Percentiles rank a stretch among this genome's conserved stretches.
These are phyloP conservation scores for Lepisosteus osseus DNA, from an alignment of 2,113 vertebrate genomes.

Conservation along the genomic window DNA sequence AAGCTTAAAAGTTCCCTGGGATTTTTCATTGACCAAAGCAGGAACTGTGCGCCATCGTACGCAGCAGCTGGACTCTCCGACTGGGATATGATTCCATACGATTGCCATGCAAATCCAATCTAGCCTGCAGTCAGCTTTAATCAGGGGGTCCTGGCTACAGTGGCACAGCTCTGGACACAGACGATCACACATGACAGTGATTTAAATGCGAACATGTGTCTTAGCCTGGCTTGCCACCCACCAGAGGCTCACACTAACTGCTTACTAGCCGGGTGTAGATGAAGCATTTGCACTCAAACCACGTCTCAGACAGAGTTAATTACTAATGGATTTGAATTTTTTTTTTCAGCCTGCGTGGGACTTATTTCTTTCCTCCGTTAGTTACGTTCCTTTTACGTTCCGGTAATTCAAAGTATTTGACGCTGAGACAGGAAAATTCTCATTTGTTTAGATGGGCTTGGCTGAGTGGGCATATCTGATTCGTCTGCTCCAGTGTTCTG, in stretches of 20 bases:
- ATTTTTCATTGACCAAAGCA: too few species aligned
- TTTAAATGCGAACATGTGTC: constrained; percentile 3
- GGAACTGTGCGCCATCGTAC: too few species aligned
- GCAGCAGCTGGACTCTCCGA: constrained; percentile 8
- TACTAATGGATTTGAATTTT: neutral
- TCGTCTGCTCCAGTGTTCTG: too few species aligned
- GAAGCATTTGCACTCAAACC: constrained; percentile 3
- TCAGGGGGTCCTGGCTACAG: constrained; percentile 18
- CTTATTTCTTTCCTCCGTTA: neutral
- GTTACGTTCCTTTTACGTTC: neutral
- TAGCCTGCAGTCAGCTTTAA: constrained; percentile 21
- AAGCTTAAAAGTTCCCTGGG: too few species aligned
- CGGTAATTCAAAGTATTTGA: neutral
- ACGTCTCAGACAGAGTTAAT: neutral
- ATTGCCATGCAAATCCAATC: constrained; percentile 27
- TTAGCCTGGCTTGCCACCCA: constrained; percentile 15
- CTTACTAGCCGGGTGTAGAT: constrained; percentile 19
- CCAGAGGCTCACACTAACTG: constrained; percentile 10
- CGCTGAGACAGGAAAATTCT: neutral
- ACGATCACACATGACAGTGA: constrained; percentile 8
- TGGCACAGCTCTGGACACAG: neutral
- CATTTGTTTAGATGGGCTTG: too few species aligned
- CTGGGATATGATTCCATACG: constrained; percentile 30
- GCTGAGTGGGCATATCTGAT: too few species aligned
- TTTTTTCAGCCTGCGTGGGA: neutral